These are phyloP conservation scores for Ranitomeya variabilis DNA, from an alignment of 2,113 vertebrate species.

Conservation along the genomic window DNA sequence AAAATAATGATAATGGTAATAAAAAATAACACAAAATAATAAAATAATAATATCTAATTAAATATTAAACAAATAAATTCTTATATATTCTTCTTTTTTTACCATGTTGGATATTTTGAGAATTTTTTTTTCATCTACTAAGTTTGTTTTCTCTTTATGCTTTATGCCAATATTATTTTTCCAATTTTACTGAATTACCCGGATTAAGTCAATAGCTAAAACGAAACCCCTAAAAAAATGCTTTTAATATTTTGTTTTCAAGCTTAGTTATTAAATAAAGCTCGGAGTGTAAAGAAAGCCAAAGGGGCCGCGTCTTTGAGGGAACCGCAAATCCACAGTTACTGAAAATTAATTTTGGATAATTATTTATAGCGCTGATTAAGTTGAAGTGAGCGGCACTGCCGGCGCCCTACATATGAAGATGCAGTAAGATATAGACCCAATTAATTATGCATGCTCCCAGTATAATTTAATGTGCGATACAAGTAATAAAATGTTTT, in stretches of 20 bases:
- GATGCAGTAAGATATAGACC: background rate
- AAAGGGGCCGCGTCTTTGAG: too few relatives aligned
- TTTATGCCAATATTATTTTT: background rate
- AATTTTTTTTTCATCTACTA: background rate
- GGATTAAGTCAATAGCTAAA: background rate
- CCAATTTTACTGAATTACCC: background rate
- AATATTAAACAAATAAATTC: background rate
- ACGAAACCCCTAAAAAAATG: background rate
- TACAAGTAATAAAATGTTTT: constrained; percentile 47
- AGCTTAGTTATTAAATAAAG: constrained; percentile 4
- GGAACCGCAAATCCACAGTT: background rate
- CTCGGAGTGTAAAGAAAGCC: background rate
- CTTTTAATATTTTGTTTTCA: background rate
- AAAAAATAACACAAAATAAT: too few relatives aligned
- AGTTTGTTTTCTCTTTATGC: background rate
- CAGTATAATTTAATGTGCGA: constrained; percentile 42
- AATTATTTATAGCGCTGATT: constrained; percentile 36
- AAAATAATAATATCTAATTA: too few relatives aligned
- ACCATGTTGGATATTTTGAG: background rate
- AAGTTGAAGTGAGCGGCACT: constrained; percentile 12
- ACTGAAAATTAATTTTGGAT: constrained; percentile 26
- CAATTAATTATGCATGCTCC: constrained; percentile 43
- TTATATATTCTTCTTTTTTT: too few relatives aligned
- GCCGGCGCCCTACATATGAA: background rate
- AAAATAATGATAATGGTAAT: too few relatives aligned